Evolutionary conservation across 64 coral and sea anemone species (phyloP).

Genomic region (Montipora capricornis): DNA sequence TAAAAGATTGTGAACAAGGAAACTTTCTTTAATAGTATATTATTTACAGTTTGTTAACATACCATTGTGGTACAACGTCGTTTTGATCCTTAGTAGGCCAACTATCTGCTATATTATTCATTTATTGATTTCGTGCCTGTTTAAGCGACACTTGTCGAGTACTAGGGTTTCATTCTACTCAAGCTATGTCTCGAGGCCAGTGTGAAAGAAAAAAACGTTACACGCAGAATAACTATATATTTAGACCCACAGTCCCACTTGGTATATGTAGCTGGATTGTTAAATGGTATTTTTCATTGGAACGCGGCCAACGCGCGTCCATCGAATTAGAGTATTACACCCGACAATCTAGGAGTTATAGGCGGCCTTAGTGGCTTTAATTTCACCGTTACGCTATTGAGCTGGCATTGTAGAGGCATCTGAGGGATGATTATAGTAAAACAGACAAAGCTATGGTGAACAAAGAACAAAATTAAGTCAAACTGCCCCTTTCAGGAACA

Average conservation of each 20-base stretch:
- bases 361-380: too few species aligned
- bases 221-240: not conserved
- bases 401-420: too few species aligned
- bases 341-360: too few species aligned
- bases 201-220: not conserved
- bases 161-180: not conserved
- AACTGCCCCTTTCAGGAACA: not conserved
- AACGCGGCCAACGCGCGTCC: too few species aligned
- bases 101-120: not conserved
- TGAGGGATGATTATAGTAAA: too few species aligned
- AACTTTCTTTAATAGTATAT: conserved; percentile 14
- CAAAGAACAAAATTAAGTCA: not conserved
- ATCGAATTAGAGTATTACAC: too few species aligned
- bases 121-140: not conserved
- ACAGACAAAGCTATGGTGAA: too few species aligned
- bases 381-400: too few species aligned
- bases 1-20: not conserved
- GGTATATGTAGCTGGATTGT: too few species aligned
- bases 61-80: conserved; percentile 58
- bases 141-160: not conserved
- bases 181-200: not conserved
- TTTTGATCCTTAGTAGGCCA: conserved; percentile 11
- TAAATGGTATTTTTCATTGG: too few species aligned
- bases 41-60: conserved; percentile 51
- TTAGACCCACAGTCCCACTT: not conserved